Evolutionary conservation across 37 sponge, comb jelly and placozoan species (phyloP).

Genomic region (Haliclona indistincta): DNA sequence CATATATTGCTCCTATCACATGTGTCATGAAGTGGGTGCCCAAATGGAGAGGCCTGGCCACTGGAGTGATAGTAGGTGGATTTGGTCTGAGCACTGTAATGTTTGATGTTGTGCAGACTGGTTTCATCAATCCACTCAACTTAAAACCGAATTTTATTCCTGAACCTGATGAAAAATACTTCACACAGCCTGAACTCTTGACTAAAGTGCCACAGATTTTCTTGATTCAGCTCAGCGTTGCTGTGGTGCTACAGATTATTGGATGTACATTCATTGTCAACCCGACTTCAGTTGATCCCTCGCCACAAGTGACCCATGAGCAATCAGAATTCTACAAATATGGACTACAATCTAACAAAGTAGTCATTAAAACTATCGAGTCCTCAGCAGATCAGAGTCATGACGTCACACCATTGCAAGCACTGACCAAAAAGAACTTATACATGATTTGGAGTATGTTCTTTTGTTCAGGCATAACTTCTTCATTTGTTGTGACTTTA

Average conservation of each 20-base stretch:
- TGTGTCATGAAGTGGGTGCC: slow-evolving; percentile 89
- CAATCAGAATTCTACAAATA: no score
- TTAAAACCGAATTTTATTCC: not conserved
- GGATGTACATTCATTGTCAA: slow-evolving; percentile 65
- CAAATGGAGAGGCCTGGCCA: slow-evolving; percentile 79
- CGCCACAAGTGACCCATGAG: no score
- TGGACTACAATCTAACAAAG: not conserved
- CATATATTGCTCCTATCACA: slow-evolving; percentile 72
- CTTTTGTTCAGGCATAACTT: slow-evolving; percentile 40
- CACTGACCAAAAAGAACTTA: slow-evolving; percentile 68
- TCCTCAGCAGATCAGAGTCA: slow-evolving; percentile 28
- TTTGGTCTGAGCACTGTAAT: slow-evolving; percentile 80
- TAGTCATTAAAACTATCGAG: slow-evolving; percentile 1
- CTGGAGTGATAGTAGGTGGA: slow-evolving; percentile 84
- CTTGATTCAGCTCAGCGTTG: slow-evolving; percentile 62
- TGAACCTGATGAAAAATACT: slow-evolving; percentile 22
- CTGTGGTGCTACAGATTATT: slow-evolving; percentile 62
- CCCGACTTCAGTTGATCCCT: no score
- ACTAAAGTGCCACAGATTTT: slow-evolving; percentile 73
- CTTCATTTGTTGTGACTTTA: slow-evolving; percentile 41
- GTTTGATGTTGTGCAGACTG: slow-evolving; percentile 67
- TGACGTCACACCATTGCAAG: slow-evolving; percentile 53
- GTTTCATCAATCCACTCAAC: slow-evolving; percentile 79
- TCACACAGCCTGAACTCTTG: slow-evolving; percentile 59
- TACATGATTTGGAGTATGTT: slow-evolving; percentile 81